phyloP scores from a whole-genome alignment of 2,888 invertebrate genomes.

The Argyresthia albistria region DNA sequence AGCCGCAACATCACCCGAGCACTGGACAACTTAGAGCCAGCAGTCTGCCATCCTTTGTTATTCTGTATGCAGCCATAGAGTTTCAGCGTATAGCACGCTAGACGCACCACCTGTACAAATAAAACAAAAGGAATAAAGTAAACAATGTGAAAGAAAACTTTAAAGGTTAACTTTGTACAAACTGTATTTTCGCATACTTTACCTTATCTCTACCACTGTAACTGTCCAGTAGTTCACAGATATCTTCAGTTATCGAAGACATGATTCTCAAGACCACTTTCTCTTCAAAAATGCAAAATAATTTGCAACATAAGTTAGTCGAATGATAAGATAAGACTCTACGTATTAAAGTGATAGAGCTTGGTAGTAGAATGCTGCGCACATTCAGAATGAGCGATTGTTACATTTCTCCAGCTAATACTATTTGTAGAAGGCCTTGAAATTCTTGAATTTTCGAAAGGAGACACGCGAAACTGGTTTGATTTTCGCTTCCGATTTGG shows the following conservation, averaged over 20 bases:
- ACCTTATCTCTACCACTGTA: constrained; percentile 92
- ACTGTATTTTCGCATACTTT: constrained; percentile 21
- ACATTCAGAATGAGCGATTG: background rate
- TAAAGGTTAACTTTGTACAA: background rate
- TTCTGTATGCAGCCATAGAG: constrained; percentile 75
- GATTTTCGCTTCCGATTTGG: too few relatives aligned
- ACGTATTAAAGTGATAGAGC: too few relatives aligned
- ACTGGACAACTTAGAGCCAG: constrained; percentile 80
- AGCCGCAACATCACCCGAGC: constrained; percentile 85
- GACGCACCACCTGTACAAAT: constrained; percentile 76
- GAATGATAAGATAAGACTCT: constrained; percentile 3
- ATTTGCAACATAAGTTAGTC: background rate
- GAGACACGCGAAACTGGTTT: too few relatives aligned
- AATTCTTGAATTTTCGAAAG: background rate
- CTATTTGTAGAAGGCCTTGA: background rate
- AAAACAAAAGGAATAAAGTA: background rate
- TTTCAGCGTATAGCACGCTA: constrained; percentile 84
- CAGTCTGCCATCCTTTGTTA: constrained; percentile 72
- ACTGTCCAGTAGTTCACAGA: constrained; percentile 82
- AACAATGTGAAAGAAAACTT: background rate
- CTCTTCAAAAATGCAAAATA: background rate
- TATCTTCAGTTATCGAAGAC: constrained; percentile 62
- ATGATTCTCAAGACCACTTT: constrained; percentile 20
- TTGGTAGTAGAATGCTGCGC: too few relatives aligned
- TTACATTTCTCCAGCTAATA: background rate